Evolutionary conservation across 2,797 vertebrate genomes (phyloP).

Genomic region (Menidia menidia): DNA sequence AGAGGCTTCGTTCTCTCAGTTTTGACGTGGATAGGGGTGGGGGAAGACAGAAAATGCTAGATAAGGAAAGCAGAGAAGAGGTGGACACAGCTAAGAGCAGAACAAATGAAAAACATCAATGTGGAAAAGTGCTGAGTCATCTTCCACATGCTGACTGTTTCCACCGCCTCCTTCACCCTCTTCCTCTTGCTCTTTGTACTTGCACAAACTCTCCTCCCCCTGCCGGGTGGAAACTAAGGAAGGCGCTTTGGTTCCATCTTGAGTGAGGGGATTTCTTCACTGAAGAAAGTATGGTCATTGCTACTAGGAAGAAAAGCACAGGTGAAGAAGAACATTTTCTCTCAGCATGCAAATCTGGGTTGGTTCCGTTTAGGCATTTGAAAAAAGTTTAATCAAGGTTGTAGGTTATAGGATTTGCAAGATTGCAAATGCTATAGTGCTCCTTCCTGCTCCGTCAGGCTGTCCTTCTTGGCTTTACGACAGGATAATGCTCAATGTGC

Average conservation of each 20-base stretch:
- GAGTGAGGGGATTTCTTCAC: slow-evolving; percentile 75
- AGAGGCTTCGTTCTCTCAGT: slow-evolving; percentile 56
- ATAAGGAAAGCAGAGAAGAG: slow-evolving; percentile 66
- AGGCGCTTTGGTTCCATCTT: slow-evolving; percentile 78
- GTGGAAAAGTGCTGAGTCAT: slow-evolving; percentile 74
- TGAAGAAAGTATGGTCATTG: slow-evolving; percentile 81
- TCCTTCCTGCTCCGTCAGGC: slow-evolving; percentile 26
- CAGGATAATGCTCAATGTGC: slow-evolving; percentile 46
- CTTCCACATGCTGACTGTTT: slow-evolving; percentile 51
- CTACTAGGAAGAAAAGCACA: slow-evolving; percentile 67
- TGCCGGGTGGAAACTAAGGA: slow-evolving; percentile 59
- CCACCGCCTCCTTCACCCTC: slow-evolving; percentile 43
- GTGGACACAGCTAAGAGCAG: slow-evolving; percentile 58
- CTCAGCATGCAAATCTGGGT: slow-evolving; percentile 49
- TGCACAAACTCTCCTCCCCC: slow-evolving; percentile 58
- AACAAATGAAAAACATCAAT: slow-evolving; percentile 74
- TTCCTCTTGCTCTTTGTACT: slow-evolving; percentile 55
- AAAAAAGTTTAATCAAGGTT: slow-evolving; percentile 43
- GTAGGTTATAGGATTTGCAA: slow-evolving; percentile 43
- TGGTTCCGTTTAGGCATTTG: slow-evolving; percentile 52
- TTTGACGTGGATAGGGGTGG: slow-evolving; percentile 44
- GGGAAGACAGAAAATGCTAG: slow-evolving; percentile 53
- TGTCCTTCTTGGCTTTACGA: slow-evolving; percentile 43
- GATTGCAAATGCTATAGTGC: slow-evolving; percentile 11
- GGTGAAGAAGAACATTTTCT: slow-evolving; percentile 52